phyloP scores from a whole-genome alignment of 2,113 vertebrate species.

The Onychorhynchus coronatus region DNA sequence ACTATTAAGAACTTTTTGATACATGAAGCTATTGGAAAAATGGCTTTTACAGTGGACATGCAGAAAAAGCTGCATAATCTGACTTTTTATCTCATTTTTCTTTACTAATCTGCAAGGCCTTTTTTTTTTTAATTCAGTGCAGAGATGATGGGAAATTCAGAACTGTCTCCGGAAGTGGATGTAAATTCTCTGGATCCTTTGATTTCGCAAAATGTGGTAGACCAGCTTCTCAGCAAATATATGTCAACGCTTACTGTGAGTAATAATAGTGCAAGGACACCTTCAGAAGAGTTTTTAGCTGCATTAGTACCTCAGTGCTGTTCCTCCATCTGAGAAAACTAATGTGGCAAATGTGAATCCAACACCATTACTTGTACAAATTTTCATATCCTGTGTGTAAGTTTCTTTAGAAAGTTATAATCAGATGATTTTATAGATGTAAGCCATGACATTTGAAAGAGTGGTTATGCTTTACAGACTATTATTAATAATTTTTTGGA shows the following conservation, averaged over 20 bases:
- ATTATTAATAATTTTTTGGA: background rate
- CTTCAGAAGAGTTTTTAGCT: background rate
- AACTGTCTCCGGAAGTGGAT: constrained; percentile 87
- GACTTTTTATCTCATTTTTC: background rate
- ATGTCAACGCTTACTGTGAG: constrained; percentile 93
- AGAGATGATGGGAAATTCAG: constrained; percentile 95
- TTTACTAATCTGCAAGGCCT: background rate
- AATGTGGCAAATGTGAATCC: background rate
- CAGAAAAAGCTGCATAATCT: background rate
- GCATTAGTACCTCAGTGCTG: background rate
- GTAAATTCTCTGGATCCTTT: constrained; percentile 80
- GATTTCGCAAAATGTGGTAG: constrained; percentile 82
- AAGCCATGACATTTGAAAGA: background rate
- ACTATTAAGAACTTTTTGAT: background rate
- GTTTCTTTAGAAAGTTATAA: background rate
- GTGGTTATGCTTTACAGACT: background rate
- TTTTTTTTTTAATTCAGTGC: constrained; percentile 52
- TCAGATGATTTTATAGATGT: background rate
- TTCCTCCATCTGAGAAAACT: background rate
- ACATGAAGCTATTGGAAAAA: background rate
- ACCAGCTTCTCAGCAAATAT: constrained; percentile 89
- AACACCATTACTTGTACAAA: background rate
- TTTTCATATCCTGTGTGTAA: background rate
- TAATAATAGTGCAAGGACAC: background rate
- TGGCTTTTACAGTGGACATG: background rate